Evolutionary conservation across 2,797 vertebrate species (phyloP), one percentile per base, ranked within the genome.

Genomic region (Dromococcyx pavoninus): DNA sequence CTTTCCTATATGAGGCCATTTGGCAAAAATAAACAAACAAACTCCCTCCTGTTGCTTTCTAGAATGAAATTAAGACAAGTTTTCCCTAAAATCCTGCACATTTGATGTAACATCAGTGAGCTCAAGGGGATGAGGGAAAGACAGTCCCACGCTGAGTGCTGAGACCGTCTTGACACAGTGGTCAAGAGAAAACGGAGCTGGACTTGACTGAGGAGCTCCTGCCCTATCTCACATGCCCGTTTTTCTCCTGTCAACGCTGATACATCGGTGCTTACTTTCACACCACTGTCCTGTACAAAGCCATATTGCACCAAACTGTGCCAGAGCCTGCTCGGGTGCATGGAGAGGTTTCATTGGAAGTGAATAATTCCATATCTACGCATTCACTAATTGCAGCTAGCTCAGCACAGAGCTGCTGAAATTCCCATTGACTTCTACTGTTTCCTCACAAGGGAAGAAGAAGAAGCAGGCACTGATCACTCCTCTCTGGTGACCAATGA

Each of bases 221-320:
- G 32, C 60, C 39, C 0, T 0, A 7, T 15, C 53, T 75, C 82
- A 53, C n/a, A 51, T 0, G 2, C n/a, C 18, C 33, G 22, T 8
- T 83, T 60, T 64, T 33, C 10, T 72, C 71, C 39, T 51, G 18
- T 58, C 46, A 46, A 1, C 37, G 7, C 19, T 5, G 10, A 66
- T 21, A 56, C 8, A 32, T 25, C 4, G 2, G 32, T 27, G 43
- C 28, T 83, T 13, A 39, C n/a, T 16, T 61, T 41, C 2, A 4
- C 17, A 22, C 10, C 53, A 10, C 17, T 24, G n/a, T 43, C 25
- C 62, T 19, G 24, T 4, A 17, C 4, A 39, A 82, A 53, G 28
- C 17, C 23, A 12, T 17, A 15, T 2, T 3, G 6, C 39, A 79
- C 2, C 0, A 0, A 86, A 37, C 57, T 53, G 46, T 2, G 1